Base-by-base conservation (phyloP, 2,113 vertebrate genomes). In the Mobula hypostoma region DNA sequence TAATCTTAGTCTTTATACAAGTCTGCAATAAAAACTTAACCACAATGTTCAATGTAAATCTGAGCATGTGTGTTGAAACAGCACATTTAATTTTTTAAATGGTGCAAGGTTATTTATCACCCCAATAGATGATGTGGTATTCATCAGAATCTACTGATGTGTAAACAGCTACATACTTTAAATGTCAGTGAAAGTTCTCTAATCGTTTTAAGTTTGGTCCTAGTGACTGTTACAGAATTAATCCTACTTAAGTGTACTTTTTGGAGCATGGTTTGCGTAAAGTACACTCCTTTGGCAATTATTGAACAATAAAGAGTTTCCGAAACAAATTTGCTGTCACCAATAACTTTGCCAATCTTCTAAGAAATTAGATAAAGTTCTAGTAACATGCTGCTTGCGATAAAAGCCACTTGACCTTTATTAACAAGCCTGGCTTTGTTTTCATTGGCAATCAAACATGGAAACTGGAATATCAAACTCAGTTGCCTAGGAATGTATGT, bases 11-110 rank as follows among this genome's bases (percentile, higher is more conserved):
- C 91, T 74, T 36, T 27, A 19, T 56, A 24, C 91, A 76, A 56
- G 21, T 76, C 91, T 93, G 68, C 36, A 76, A 76, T 56, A 76
- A 93, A 93, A 93, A 36, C 70, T 93, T 27, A 72, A 93, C 56
- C 12, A 56, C 24, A 68, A 76, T 76, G 36, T 93, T 93, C 40
- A 56, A 40, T 56, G 40, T 74, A 76, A 29, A 27, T 7, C 70
- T 74, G 24, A 56, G 74, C 9, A 19, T 76, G 70, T 68, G 5
- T 70, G 27, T 40, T 76, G 40, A 74, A 93, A 74, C 27, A 56
- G 21, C 72, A 56, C 29, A 40, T 72, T 93, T 93, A 93, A 74
- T 74, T 74, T 93, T 70, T 93, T 56, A 93, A 93, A 5, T 72
- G 40, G 19, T 93, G 29, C 15, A 32, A 0, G 7, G 0, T 63